Evolutionary conservation across 92 coral and sea anemone species (phyloP).

Genomic region (Umimayanthus chanpuru): DNA sequence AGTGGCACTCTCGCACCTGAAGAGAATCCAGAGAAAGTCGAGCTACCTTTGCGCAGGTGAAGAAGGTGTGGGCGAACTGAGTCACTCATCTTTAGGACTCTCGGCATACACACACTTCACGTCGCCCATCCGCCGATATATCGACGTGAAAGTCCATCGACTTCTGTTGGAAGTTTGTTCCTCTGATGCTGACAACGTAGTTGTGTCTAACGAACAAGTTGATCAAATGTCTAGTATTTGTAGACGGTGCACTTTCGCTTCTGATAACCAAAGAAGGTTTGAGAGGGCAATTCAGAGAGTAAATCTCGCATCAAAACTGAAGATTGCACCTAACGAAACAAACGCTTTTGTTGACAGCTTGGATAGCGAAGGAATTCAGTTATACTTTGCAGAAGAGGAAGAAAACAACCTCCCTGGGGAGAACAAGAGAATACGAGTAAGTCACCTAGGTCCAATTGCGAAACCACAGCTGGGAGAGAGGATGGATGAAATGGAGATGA

Average conservation of each 20-base stretch:
- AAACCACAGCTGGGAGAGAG: constrained; percentile 45
- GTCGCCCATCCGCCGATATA: constrained; percentile 72
- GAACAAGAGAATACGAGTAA: constrained; percentile 43
- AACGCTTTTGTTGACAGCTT: constrained; percentile 55
- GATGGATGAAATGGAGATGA: constrained; percentile 9
- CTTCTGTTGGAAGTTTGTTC: constrained; percentile 29
- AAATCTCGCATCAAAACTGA: constrained; percentile 46
- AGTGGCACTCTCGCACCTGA: constrained; percentile 31
- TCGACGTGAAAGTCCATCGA: constrained; percentile 67
- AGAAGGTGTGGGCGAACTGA: background rate
- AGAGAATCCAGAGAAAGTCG: constrained; percentile 38
- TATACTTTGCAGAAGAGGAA: constrained; percentile 47
- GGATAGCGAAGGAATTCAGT: constrained; percentile 30
- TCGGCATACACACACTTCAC: constrained; percentile 65
- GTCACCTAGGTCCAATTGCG: constrained; percentile 61
- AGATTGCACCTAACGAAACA: constrained; percentile 19
- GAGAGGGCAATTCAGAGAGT: constrained; percentile 58
- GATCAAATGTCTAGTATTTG: constrained; percentile 48
- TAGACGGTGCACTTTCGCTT: constrained; percentile 62
- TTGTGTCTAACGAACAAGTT: background rate
- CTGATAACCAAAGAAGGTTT: constrained; percentile 50
- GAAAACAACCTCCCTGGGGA: constrained; percentile 33
- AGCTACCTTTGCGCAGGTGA: constrained; percentile 45
- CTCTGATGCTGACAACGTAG: background rate
- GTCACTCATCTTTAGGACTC: constrained; percentile 50